Percentiles rank a stretch among this genome's conserved stretches.
These are phyloP conservation scores for Megamerina dolium DNA, from an alignment of 2,888 invertebrate species.

Conservation along the genomic window DNA sequence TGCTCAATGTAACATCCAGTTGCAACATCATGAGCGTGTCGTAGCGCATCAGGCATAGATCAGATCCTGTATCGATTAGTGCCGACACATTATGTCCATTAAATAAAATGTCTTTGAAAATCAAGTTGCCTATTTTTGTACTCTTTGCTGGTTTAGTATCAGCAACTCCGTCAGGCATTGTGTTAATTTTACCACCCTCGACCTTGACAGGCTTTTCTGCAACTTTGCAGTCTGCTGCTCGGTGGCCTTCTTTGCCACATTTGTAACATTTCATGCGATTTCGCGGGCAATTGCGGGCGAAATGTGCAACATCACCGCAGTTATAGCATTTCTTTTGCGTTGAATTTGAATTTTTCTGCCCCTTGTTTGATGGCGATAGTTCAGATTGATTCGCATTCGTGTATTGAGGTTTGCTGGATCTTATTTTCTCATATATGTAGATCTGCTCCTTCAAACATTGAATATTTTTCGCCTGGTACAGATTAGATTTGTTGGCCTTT, in stretches of 20 bases:
- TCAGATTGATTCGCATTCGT: neutral
- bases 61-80: too few relatives aligned
- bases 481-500: slow-evolving; percentile 9
- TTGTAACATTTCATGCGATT: slow-evolving; percentile 8
- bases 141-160: too few relatives aligned
- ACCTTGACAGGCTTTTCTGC: neutral
- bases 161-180: too few relatives aligned
- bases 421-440: slow-evolving; percentile 9
- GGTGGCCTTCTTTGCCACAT: slow-evolving; percentile 6
- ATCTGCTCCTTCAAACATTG: slow-evolving; percentile 10
- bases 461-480: slow-evolving; percentile 12
- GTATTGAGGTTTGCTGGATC: neutral
- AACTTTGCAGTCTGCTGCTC: too few relatives aligned
- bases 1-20: slow-evolving; percentile 5
- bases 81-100: too few relatives aligned
- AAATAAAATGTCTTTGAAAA: too few relatives aligned
- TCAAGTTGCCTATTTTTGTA: too few relatives aligned
- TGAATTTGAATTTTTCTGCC: too few relatives aligned
- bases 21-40: slow-evolving; percentile 9
- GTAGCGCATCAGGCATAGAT: slow-evolving; percentile 12
- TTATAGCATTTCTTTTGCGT: too few relatives aligned
- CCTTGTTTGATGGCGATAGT: too few relatives aligned
- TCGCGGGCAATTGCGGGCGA: slow-evolving; percentile 4
- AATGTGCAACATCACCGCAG: too few relatives aligned
- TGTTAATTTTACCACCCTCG: slow-evolving; percentile 6